Evolutionary conservation across 2,113 vertebrate genomes (phyloP), one percentile per base, ranked within the genome.

Genomic region (Platycercus adscitus): DNA sequence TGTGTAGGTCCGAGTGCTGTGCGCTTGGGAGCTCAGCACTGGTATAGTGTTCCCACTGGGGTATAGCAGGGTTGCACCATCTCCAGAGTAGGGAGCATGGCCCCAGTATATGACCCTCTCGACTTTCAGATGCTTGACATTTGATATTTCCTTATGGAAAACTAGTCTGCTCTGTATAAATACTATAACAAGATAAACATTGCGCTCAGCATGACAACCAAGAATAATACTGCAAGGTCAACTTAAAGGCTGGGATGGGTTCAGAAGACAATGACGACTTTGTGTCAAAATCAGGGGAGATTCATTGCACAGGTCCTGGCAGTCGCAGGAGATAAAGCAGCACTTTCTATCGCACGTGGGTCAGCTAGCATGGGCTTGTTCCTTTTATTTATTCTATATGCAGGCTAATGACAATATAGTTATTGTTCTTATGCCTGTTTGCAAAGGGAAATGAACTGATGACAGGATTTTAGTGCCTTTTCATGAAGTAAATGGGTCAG

Each of bases 141-240:
- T 50, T 73, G 82, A 79, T 97, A 96, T 96, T 97, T 98, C 93
- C 95, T 96, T 93, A 93, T 3, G 8, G 73, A 95, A 91, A 88
- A 81, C 44, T n/a, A 73, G 47, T 39, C 43, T 26, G 43, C 28
- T 91, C 60, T 94, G 58, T 85, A 55, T 47, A 83, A 93, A 75
- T 53, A 71, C 9, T 68, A 6, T 75, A 72, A 82, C 37, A 93
- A 93, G 77, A 81, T 58, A 94, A 97, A 93, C 37, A 81, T 35
- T 78, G 47, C 0, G 14, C 73, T 95, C 86, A 70, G 71, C 55
- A 6, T 87, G 86, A 93, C 64, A 72, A 89, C 70, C 44, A 78
- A 85, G 92, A 71, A 89, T 94, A 96, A 93, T 83, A 91, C 37
- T 75, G 55, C 69, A 63, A 76, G 64, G 86, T 91, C 72, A 79